These are phyloP conservation scores for Bombyx huttoni DNA, from an alignment of 2,888 invertebrate species.

Conservation along the genomic window DNA sequence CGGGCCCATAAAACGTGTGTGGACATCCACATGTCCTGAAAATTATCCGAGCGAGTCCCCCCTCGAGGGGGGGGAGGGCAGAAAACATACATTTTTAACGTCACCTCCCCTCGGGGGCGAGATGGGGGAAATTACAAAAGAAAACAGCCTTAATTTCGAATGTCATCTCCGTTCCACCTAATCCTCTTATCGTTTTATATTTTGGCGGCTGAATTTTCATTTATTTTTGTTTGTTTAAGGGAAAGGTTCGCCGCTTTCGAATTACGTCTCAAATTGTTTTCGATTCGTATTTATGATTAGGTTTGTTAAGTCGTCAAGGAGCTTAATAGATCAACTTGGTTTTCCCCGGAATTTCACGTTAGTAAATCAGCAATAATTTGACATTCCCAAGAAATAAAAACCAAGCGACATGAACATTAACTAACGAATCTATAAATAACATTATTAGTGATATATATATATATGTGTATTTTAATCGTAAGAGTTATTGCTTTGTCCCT, in stretches of 20 bases:
- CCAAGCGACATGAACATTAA: no score
- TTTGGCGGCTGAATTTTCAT: slow-evolving; percentile 70
- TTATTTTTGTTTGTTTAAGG: slow-evolving; percentile 70
- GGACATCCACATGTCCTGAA: slow-evolving; percentile 40
- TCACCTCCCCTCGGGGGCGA: slow-evolving; percentile 46
- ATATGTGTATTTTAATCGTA: no score
- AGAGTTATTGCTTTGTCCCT: no score
- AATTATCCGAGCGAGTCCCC: slow-evolving; percentile 43
- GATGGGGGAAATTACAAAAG: slow-evolving; percentile 69
- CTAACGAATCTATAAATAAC: no score
- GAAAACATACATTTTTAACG: slow-evolving; percentile 68
- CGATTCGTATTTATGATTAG: slow-evolving; percentile 21
- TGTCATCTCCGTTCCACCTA: slow-evolving; percentile 71
- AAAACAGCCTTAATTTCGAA: slow-evolving; percentile 73
- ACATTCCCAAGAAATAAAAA: no score
- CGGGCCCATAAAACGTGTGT: slow-evolving; percentile 34
- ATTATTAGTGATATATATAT: no score
- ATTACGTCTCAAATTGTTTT: slow-evolving; percentile 28
- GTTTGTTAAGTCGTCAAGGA: neutral
- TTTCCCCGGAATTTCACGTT: no score
- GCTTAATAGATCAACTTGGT: no score
- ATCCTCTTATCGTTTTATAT: slow-evolving; percentile 72
- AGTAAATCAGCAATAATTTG: no score
- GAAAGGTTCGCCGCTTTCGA: slow-evolving; percentile 34
- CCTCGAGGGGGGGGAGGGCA: slow-evolving; percentile 21